Evolutionary conservation across 2,113 vertebrate species (phyloP), one percentile per base, ranked within the genome.

Genomic region (Motacilla alba): DNA sequence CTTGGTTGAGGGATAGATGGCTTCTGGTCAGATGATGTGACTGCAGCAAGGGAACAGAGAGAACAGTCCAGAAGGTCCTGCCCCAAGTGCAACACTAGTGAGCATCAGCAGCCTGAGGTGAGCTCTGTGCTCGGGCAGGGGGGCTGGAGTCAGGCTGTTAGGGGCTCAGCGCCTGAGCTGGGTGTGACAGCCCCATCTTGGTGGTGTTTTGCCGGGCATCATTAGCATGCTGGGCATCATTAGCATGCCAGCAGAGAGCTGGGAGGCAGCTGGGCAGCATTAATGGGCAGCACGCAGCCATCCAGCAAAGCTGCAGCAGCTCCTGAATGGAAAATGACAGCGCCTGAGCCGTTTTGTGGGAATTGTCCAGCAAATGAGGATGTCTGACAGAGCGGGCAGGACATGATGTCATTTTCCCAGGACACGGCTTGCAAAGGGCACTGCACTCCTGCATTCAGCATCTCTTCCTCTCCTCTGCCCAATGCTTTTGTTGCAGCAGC

Each of bases 331-430:
- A 63, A 87, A 87, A 82, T 81, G 84, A 75, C 67, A 73, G 93
- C 22, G 46, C n/a, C 55, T 11, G 68, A 69, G 83, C 66, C 81
- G 41, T 87, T 91, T 66, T 75, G 64, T 76, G 66, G 60, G 72
- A 93, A 64, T 50, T 72, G 90, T 23, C 63, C 86, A 88, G 82
- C 18, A 11, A 37, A 30, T 15, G 77, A 77, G 84, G 87, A 53
- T 50, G 87, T 67, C 31, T 82, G 81, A 73, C 93, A 89, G 76
- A 90, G 91, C 95, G 96, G 82, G 49, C 56, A 97, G 95, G 94
- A 81, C 55, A 53, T 90, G 87, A 96, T 94, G 63, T 75, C 91
- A 94, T 97, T 90, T 92, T 95, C 94, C 86, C 67, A 52, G 31
- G 90, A 69, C 75, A 90, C 95, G 70, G 6, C 56, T 81, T 85